Evolutionary conservation across 2,113 vertebrate species (phyloP).

Genomic region (Perca fluviatilis): DNA sequence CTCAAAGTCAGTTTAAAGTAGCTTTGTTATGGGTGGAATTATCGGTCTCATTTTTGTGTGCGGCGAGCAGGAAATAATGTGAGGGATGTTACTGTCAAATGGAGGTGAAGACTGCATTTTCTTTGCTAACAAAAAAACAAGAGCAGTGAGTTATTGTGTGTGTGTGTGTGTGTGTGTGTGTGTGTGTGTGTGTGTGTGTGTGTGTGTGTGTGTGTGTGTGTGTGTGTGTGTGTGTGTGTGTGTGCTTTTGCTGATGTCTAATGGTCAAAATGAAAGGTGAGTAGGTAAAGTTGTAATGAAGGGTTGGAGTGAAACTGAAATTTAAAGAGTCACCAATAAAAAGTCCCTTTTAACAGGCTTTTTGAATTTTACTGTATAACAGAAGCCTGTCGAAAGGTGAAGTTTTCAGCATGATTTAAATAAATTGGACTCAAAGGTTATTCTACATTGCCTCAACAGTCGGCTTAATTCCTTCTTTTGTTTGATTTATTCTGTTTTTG

Average conservation of each 20-base stretch:
- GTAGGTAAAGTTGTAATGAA: slow-evolving; percentile 5
- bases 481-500: neutral
- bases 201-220: neutral
- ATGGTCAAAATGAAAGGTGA: slow-evolving; percentile 1
- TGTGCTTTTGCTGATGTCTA: neutral
- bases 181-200: too few species aligned
- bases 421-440: neutral
- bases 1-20: slow-evolving; percentile 26
- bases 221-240: neutral
- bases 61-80: neutral
- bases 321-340: too few species aligned
- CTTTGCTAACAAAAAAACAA: neutral
- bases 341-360: too few species aligned
- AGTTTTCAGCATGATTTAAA: neutral
- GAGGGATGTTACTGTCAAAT: slow-evolving; percentile 29
- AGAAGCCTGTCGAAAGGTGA: neutral
- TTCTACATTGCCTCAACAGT: neutral
- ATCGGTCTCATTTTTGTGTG: slow-evolving; percentile 6
- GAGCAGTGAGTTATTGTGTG: neutral
- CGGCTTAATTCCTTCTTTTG: neutral
- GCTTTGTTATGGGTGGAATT: neutral
- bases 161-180: neutral
- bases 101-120: neutral
- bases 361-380: neutral
- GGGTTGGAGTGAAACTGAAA: neutral